These are phyloP conservation scores for Tachyglossus aculeatus DNA, from an alignment of 2,797 vertebrate genomes.

Conservation along the genomic window DNA sequence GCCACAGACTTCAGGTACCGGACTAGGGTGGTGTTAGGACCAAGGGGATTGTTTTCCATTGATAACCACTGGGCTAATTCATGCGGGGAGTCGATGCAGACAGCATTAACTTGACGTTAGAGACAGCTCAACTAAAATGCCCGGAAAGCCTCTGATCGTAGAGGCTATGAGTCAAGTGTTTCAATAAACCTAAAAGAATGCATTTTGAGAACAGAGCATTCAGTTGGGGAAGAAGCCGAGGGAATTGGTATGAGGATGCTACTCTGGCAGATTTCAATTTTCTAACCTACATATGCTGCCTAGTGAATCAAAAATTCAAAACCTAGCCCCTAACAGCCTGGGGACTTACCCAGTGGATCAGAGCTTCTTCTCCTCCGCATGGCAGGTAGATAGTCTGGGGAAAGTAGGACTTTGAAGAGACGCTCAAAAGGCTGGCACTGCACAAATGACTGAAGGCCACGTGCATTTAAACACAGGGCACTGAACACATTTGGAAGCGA, in stretches of 20 bases:
- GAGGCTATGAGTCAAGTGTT: conserved; percentile 7
- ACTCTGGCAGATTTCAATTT: neutral
- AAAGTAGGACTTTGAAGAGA: conserved; percentile 97
- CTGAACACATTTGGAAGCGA: conserved; percentile 97
- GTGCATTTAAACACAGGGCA: conserved; percentile 93
- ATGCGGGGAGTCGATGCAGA: too few species aligned
- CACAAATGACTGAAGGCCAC: conserved; percentile 95
- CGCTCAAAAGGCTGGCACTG: conserved; percentile 98
- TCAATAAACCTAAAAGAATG: conserved; percentile 3
- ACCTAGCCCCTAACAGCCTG: conserved; percentile 2
- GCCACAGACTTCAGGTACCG: too few species aligned
- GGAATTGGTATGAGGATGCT: too few species aligned
- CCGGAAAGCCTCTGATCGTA: conserved; percentile 12
- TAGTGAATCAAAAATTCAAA: neutral
- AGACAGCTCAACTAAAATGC: conserved; percentile 24
- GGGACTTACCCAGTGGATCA: conserved; percentile 88
- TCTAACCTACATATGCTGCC: neutral
- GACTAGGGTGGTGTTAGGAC: too few species aligned
- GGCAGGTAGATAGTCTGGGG: conserved; percentile 96
- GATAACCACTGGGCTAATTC: too few species aligned
- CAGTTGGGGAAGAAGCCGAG: too few species aligned
- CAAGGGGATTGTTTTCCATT: too few species aligned
- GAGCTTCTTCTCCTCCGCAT: conserved; percentile 94
- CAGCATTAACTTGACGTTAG: too few species aligned
- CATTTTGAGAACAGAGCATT: conserved; percentile 3